Base-by-base conservation (phyloP, 2,888 invertebrate genomes). In the Lepidochrysops patricia region DNA sequence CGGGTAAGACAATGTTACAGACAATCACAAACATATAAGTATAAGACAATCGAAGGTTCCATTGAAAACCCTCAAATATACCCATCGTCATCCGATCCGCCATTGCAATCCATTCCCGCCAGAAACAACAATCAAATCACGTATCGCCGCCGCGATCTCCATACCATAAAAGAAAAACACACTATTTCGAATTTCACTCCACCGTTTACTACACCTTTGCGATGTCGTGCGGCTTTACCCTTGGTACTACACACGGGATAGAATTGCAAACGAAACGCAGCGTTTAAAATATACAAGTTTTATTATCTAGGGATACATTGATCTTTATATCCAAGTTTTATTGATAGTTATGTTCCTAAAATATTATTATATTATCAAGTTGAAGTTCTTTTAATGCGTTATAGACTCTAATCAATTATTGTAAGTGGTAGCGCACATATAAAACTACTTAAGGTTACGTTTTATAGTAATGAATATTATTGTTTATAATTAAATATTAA, bases 181-280 rank as follows among this genome's bases (percentile, higher is more conserved):
- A 76, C 76, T 76, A 80, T 75, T 72, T 70, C 74, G 68, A 69
- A 70, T 75, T 76, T 73, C 70, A 74, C 70, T 71, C 64, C 66
- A 69, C 66, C 70, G 75, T 81, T 82, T 82, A 84, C 76, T 77
- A 72, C 79, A 80, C 84, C 81, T 80, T 68, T 61, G 83, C 73
- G 72, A 64, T 69, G 74, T 71, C 64, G 65, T 57, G 64, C 57
- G 59, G 64, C 61, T 58, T 57, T 65, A 66, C 70, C 69, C 67
- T 64, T 50, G 60, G 58, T 32, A 57, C n/a, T 66, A 74, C 63
- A 70, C 62, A 77, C 72, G 72, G 61, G 58, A 0, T 2, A 0
- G 0, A 29, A 60, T 64, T 72, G 2, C 23, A 63, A 13, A 4
- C 57, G 54, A 6, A 43, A 54, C 58, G 60, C 52, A n/a, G 13